A percentile compares a stretch with the other conserved stretches of the same genome.
phyloP scores from a whole-genome alignment of 1,140 invertebrate species.

The Papilio machaon region DNA sequence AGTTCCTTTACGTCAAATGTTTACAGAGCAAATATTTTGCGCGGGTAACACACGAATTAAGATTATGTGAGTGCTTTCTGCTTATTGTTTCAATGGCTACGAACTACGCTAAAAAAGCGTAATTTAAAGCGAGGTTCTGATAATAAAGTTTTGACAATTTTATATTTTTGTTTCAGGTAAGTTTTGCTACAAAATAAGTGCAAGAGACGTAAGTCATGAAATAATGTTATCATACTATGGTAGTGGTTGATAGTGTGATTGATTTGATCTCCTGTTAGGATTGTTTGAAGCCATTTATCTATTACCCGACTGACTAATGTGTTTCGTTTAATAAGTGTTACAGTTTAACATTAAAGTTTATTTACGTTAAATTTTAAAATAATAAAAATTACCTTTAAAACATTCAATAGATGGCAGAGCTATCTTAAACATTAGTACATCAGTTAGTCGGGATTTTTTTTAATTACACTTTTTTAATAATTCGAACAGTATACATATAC shows the following conservation, averaged over 20 bases:
- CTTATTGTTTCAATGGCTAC: background rate
- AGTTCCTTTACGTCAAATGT: constrained; percentile 31
- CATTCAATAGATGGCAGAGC: too few species aligned
- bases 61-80: background rate
- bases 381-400: too few species aligned
- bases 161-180: constrained; percentile 21
- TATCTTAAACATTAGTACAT: too few species aligned
- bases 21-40: constrained; percentile 18
- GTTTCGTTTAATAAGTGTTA: too few species aligned
- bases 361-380: too few species aligned
- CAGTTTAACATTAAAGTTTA: too few species aligned
- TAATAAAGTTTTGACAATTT: background rate
- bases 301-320: too few species aligned
- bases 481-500: too few species aligned
- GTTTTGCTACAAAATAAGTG: background rate
- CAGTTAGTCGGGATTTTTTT: too few species aligned
- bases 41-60: constrained; percentile 18
- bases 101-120: background rate
- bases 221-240: background rate
- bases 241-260: background rate
- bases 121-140: background rate
- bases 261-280: too few species aligned
- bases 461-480: too few species aligned
- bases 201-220: background rate
- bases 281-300: too few species aligned